These are phyloP conservation scores for Chrysoperla carnea DNA, from an alignment of 1,140 invertebrate species.

Conservation along the genomic window DNA sequence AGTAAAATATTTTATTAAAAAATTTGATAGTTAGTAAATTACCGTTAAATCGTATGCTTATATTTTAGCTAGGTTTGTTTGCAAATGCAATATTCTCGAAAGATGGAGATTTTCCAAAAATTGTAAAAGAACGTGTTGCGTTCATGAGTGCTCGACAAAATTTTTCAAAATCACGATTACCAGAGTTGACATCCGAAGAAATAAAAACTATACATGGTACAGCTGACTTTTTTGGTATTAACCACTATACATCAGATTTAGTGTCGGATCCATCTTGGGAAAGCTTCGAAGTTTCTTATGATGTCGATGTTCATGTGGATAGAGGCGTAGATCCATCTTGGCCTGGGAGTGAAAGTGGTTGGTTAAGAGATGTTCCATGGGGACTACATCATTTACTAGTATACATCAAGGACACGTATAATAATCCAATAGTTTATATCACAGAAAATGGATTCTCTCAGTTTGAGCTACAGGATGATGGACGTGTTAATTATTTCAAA, in stretches of 20 bases:
- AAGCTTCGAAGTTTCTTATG: slow-evolving; percentile 24
- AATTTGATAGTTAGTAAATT: too few relatives aligned
- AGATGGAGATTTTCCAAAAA: slow-evolving; percentile 18
- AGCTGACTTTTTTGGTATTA: slow-evolving; percentile 39
- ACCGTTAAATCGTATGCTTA: too few relatives aligned
- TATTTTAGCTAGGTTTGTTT: slow-evolving; percentile 16
- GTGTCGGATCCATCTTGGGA: slow-evolving; percentile 22
- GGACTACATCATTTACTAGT: slow-evolving; percentile 36
- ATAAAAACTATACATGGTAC: slow-evolving; percentile 24
- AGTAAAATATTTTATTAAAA: too few relatives aligned
- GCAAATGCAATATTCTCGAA: slow-evolving; percentile 16
- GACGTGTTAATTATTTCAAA: slow-evolving; percentile 9
- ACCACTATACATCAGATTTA: slow-evolving; percentile 37
- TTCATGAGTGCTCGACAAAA: slow-evolving; percentile 25
- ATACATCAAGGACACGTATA: slow-evolving; percentile 32
- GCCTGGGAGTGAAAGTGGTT: not conserved
- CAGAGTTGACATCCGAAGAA: slow-evolving; percentile 27
- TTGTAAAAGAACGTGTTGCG: slow-evolving; percentile 25
- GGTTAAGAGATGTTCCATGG: slow-evolving; percentile 29
- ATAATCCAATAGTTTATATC: slow-evolving; percentile 35
- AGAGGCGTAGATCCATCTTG: slow-evolving; percentile 17
- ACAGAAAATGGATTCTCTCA: slow-evolving; percentile 44
- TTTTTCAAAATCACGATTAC: slow-evolving; percentile 23
- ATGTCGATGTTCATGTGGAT: slow-evolving; percentile 26
- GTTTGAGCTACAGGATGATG: slow-evolving; percentile 4